phyloP scores from a whole-genome alignment of 2,888 invertebrate species.

The Graphium colonna region DNA sequence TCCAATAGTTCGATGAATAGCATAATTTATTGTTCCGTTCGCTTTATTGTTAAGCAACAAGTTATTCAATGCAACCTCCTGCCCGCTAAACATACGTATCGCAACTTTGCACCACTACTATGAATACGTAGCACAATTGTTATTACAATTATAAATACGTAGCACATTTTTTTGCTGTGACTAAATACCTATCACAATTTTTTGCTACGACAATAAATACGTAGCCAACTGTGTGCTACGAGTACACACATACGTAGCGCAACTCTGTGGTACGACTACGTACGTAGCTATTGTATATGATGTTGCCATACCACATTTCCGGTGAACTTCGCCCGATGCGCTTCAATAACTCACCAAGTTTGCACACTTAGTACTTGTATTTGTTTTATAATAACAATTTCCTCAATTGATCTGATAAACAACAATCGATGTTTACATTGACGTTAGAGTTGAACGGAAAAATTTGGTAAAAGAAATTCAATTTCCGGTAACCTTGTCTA shows the following conservation, averaged over 20 bases:
- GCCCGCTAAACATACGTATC: not conserved
- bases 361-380: slow-evolving; percentile 1
- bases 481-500: no score
- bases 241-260: not conserved
- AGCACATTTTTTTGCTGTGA: no score
- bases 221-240: slow-evolving; percentile 8
- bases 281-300: slow-evolving; percentile 5
- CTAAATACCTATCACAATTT: no score
- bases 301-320: slow-evolving; percentile 13
- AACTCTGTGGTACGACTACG: no score
- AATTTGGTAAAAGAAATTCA: no score
- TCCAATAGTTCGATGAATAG: not conserved
- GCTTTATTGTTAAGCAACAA: slow-evolving; percentile 14
- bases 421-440: no score
- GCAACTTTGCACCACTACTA: no score
- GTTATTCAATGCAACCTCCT: slow-evolving; percentile 2
- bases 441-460: no score
- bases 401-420: no score
- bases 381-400: not conserved
- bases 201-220: no score
- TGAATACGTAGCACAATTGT: slow-evolving; percentile 7
- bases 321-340: slow-evolving; percentile 6
- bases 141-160: not conserved
- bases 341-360: slow-evolving; percentile 14
- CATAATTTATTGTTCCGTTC: slow-evolving; percentile 7